Evolutionary conservation across 1,140 invertebrate species (phyloP), one percentile per base, ranked within the genome.

Genomic region (Leptoteleia sp.): DNA sequence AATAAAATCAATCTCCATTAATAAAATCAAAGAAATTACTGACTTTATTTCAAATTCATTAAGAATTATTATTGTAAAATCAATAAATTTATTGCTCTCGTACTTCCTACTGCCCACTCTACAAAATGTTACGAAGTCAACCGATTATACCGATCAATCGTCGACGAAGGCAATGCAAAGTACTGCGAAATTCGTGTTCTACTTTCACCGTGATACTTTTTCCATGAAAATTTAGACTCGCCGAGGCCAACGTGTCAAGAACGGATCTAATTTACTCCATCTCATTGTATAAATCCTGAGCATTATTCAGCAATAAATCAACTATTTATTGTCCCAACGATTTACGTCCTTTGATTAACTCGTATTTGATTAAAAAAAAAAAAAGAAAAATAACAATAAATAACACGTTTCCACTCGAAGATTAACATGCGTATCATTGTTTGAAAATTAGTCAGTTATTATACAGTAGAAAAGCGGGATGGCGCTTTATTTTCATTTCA

Each of bases 121-220:
- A 22, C 52, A 27, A 8, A 52, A 35, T 61, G 29, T 61, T 57
- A 43, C 67, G 27, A 52, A 61, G 25, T 52, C 27, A 0, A 17
- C 11, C 45, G 22, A 59, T 70, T 71, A 61, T 43, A 13, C 31
- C 19, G 37, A 62, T 64, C 50, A 35, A 57, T 65, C 52, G 59
- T 65, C 27, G 13, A 65, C 42, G 25, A 31, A 9, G 17, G 62
- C 48, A 68, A 55, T 76, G 48, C 38, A 62, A 68, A 61, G 52
- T 45, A 61, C 62, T 62, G 50, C 47, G 62, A 68, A 76, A 71
- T 71, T 52, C 59, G 27, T 38, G 65, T 52, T 77, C 65, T 65
- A 71, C 65, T 77, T 77, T 77, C 75, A 47, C 65, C 31, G 67
- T 77, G 19, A 65, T 62, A 78, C 67, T 72, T 78, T 61, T 72